A percentile compares a stretch with the other conserved stretches of the same genome.
Evolutionary conservation across 2,113 vertebrate species (phyloP).

Genomic region (Oryzias curvinotus): DNA sequence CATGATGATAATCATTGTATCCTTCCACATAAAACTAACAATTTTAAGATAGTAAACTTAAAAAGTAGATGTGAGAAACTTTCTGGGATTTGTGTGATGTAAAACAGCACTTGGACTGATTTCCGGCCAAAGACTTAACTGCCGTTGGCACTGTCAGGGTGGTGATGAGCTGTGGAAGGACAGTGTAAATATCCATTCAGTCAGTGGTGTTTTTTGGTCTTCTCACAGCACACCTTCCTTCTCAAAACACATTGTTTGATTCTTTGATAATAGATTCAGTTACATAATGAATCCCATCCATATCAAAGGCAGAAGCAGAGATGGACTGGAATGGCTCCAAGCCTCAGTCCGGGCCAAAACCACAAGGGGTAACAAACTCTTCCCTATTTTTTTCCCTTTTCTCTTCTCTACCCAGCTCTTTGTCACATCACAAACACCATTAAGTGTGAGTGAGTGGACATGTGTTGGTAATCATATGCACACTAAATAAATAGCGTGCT

Average conservation of each 20-base stretch:
- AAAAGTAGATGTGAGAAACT: conserved; percentile 10
- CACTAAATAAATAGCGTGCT: conserved; percentile 65
- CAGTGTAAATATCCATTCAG: conserved; percentile 18
- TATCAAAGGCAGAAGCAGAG: conserved; percentile 70
- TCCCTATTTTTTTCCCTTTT: conserved; percentile 32
- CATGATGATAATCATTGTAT: too few relatives aligned
- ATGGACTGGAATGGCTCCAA: conserved; percentile 67
- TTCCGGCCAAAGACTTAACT: conserved; percentile 13
- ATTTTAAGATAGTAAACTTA: too few relatives aligned
- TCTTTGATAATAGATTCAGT: conserved; percentile 74
- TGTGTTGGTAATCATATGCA: conserved; percentile 75
- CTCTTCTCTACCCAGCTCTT: conserved; percentile 55
- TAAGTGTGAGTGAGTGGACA: conserved; percentile 69
- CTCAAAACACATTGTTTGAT: conserved; percentile 64
- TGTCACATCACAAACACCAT: conserved; percentile 67
- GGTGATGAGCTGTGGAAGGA: conserved; percentile 28
- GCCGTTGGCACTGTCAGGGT: conserved; percentile 26
- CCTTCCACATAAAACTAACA: too few relatives aligned
- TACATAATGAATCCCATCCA: conserved; percentile 76
- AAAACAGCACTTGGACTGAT: background rate
- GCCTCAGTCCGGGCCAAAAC: conserved; percentile 66
- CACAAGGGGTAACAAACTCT: conserved; percentile 73
- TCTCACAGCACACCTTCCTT: conserved; percentile 40
- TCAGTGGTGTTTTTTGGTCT: conserved; percentile 28
- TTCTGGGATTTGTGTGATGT: conserved; percentile 17